Evolutionary conservation across 2,797 vertebrate species (phyloP), one percentile per base, ranked within the genome.

Genomic region (Fringilla coelebs): DNA sequence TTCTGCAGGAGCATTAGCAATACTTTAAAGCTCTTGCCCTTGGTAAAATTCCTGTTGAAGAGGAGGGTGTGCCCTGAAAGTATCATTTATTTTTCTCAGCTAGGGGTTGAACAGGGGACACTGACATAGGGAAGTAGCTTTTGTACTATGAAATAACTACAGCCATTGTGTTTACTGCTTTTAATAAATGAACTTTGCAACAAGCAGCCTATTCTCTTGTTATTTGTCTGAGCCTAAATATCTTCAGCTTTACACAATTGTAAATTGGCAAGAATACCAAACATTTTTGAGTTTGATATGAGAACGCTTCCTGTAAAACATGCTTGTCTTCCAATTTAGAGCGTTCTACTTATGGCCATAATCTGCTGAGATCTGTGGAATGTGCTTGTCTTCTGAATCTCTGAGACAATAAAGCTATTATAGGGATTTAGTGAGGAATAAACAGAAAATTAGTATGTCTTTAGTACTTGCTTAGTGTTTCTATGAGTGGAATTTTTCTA

Each of bases 201-300:
- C 74, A 92, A 90, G 45, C 76, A 87, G 85, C 31, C 51, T 85
- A 46, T 93, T 95, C 62, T 92, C 55, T 62, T 85, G 78, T 51
- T 89, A 21, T 38, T 94, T 79, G 48, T 63, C 57, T 67, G 74
- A 90, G 85, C 67, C 67, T 76, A 57, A 92, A 85, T 91, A 73
- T 91, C 88, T 95, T 84, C 48, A 76, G 76, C 77, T 95, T 88
- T 88, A 88, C 73, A 88, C 83, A 88, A 72, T 85, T 93, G 77
- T 60, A 67, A 79, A 74, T 93, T 94, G 95, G 85, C 95, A 94
- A 61, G 85, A 77, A 82, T 94, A 85, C 92, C 91, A 73, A 95
- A 83, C 83, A 63, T 97, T 94, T 94, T 92, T 94, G 57, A 85
- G 77, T 93, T 94, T 96, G 91, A 93, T 96, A 87, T 73, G 93